Percentiles rank a stretch among this genome's conserved stretches.
Evolutionary conservation across 2,888 invertebrate species (phyloP).

Genomic region (Aleiodes testaceus): DNA sequence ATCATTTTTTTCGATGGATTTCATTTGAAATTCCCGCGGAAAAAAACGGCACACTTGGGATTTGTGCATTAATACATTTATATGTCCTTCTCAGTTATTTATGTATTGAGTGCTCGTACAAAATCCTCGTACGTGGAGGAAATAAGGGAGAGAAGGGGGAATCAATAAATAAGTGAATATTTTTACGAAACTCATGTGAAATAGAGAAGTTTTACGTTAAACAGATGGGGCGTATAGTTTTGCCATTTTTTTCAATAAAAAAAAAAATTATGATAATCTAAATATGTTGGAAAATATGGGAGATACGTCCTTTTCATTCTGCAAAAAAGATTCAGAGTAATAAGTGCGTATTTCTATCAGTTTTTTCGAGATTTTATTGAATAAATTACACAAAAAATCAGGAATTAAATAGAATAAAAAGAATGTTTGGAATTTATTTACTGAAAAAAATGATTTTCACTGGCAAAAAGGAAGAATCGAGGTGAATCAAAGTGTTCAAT

Average conservation of each 20-base stretch:
- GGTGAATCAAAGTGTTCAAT: slow-evolving; percentile 45
- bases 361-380: too few relatives aligned
- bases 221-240: too few relatives aligned
- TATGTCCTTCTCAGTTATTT: slow-evolving; percentile 5
- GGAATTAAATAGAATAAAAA: slow-evolving; percentile 30
- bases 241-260: too few relatives aligned
- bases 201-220: not conserved
- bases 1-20: not conserved
- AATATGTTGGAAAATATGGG: too few relatives aligned
- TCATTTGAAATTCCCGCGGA: slow-evolving; percentile 8
- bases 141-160: not conserved
- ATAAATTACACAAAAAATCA: too few relatives aligned
- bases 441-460: not conserved
- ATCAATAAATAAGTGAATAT: slow-evolving; percentile 13
- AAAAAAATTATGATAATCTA: too few relatives aligned
- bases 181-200: not conserved
- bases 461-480: slow-evolving; percentile 42
- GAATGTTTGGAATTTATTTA: not conserved
- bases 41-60: not conserved
- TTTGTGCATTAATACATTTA: slow-evolving; percentile 18
- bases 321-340: too few relatives aligned
- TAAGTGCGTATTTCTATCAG: too few relatives aligned
- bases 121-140: too few relatives aligned
- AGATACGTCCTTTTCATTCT: too few relatives aligned
- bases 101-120: not conserved